Conservation (phyloP, 2,797 vertebrate species). For the Loriculus beryllinus region DNA sequence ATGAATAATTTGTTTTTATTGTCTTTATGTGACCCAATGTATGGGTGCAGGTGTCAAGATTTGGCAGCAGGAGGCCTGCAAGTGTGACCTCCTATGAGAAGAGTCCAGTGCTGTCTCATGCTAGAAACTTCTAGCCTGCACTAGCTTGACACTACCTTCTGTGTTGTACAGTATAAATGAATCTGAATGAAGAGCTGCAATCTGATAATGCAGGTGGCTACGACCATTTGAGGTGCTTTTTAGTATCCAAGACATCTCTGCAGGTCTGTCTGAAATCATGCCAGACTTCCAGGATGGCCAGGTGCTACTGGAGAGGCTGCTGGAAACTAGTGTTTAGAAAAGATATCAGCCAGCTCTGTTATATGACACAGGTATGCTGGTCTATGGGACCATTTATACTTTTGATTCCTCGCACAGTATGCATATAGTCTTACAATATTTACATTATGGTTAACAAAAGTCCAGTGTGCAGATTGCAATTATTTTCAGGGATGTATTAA, state of each 20-base stretch:
- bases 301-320: not conserved
- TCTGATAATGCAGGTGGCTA: not conserved
- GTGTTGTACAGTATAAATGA: not conserved
- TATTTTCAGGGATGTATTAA: not conserved
- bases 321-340: not conserved
- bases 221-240: not conserved
- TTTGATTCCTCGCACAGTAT: not conserved
- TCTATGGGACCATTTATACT: not conserved
- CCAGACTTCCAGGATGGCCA: not conserved
- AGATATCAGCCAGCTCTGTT: not conserved
- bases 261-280: not conserved
- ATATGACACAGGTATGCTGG: not conserved
- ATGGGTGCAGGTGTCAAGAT: not conserved
- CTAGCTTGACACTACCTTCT: not conserved
- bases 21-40: not conserved
- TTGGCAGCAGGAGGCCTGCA: accelerated
- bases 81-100: not conserved
- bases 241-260: not conserved
- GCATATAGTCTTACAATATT: not conserved
- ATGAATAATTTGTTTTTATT: not conserved
- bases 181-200: not conserved
- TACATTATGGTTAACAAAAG: not conserved
- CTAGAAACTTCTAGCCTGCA: not conserved
- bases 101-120: not conserved
- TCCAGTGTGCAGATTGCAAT: not conserved